Base-by-base conservation (phyloP, 2,888 invertebrate genomes). In the Epistrophella euchroma region DNA sequence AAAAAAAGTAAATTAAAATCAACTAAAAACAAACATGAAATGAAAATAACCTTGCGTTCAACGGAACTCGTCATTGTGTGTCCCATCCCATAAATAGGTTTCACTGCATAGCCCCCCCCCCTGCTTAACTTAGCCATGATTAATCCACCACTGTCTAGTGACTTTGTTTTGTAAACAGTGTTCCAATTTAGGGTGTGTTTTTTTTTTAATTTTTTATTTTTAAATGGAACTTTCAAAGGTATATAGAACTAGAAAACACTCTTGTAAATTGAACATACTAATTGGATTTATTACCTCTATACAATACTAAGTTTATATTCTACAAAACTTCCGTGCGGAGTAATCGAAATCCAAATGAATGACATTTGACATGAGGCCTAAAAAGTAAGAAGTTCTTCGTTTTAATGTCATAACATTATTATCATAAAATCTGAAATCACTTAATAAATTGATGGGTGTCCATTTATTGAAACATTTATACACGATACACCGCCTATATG, bases 241-340 rank as follows among this genome's bases (percentile, higher is more conserved):
- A n/a, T n/a, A n/a, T n/a, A n/a, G 25, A 25, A 2, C 2, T 4
- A 43, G 75, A 45, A 71, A 25, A 19, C 9, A 43, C 32, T 43
- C 22, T 40, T 83, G 68, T 55, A 62, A 76, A 66, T 35, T 52
- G 68, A 77, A 64, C 64, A 60, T 45, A 66, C 55, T 85, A 85
- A 85, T 85, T 85, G 85, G 85, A 81, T 85, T 85, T 85, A 64
- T 19, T 62, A 56, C 25, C 55, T 45, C 35, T 45, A 28, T 45
- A 17, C n/a, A n/a, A n/a, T n/a, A 35, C 11, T 7, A 15, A 43
- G 56, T 55, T 19, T 50, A 40, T 40, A 25, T 37, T 45, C 10
- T 13, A 70, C 45, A 47, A 9, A 52, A 40, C 40, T 73, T 73
- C 40, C 35, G 55, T 37, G n/a, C n/a, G 17, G 70, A 70, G 70